A percentile compares a stretch with the other conserved stretches of the same genome.
phyloP scores from a whole-genome alignment of 2,797 vertebrate genomes.

The Mormyrops boulengeri region DNA sequence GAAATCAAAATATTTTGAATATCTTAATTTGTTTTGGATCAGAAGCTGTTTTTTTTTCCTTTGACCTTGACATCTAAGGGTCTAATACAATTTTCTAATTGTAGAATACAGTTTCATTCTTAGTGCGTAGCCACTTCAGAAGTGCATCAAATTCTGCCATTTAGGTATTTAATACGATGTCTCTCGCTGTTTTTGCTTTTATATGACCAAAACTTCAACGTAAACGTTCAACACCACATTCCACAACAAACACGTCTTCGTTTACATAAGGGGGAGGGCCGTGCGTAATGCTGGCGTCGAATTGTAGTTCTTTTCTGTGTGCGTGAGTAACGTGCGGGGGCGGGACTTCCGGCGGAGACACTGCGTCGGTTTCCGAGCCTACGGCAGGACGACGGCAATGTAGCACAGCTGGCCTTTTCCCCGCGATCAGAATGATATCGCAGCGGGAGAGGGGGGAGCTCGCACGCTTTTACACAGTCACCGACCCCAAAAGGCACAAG shows the following conservation, averaged over 20 bases:
- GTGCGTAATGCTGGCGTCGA: not conserved
- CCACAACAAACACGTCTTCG: not conserved
- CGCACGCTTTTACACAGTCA: slow-evolving; percentile 95
- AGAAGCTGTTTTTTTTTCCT: not conserved
- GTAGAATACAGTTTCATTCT: not conserved
- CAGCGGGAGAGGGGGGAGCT: slow-evolving; percentile 79
- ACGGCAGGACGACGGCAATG: not conserved
- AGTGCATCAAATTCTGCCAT: not conserved
- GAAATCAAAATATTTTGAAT: not conserved
- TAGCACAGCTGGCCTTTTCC: slow-evolving; percentile 28
- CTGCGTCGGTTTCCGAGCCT: not conserved
- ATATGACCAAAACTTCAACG: not conserved
- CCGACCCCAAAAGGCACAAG: slow-evolving; percentile 81
- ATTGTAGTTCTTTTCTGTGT: not conserved
- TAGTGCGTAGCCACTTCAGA: not conserved
- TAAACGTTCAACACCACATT: not conserved
- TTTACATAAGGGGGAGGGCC: not conserved
- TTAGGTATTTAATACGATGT: not conserved
- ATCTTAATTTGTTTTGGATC: not conserved
- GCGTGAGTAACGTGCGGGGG: not conserved
- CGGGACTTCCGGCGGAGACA: slow-evolving; percentile 9
- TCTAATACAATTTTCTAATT: not conserved
- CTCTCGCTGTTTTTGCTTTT: not conserved
- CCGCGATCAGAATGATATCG: slow-evolving; percentile 78
- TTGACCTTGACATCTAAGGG: not conserved